Evolutionary conservation across 2,797 vertebrate species (phyloP).

Genomic region (Botia almorhae): DNA sequence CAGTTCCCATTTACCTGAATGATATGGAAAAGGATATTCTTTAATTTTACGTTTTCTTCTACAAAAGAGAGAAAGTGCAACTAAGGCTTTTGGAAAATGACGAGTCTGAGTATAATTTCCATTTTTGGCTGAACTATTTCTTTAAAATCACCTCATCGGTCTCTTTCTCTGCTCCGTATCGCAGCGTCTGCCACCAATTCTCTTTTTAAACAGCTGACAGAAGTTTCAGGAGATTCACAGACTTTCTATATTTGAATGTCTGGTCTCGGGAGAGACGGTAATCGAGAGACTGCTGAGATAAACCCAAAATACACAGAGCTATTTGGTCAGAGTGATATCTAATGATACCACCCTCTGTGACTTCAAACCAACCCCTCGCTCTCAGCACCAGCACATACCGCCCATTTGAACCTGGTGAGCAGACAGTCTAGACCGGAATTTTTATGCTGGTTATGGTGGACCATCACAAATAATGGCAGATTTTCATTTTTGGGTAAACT

Average conservation of each 20-base stretch:
- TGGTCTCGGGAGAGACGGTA: not conserved
- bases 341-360: constrained; percentile 7
- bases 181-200: not conserved
- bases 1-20: not conserved
- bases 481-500: not conserved
- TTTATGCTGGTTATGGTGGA: not conserved
- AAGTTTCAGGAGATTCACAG: constrained; percentile 14
- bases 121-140: not conserved
- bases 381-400: not conserved
- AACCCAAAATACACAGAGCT: constrained; percentile 22
- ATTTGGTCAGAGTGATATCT: constrained; percentile 33
- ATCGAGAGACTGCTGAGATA: constrained; percentile 12
- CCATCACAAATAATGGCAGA: not conserved
- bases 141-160: constrained; percentile 19
- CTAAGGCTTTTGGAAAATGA: not conserved
- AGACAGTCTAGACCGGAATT: not conserved
- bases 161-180: constrained; percentile 10
- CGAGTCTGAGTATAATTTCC: not conserved
- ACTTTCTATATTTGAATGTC: constrained; percentile 16
- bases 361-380: not conserved
- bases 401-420: not conserved
- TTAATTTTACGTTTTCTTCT: not conserved
- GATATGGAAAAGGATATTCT: not conserved
- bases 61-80: not conserved
- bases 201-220: constrained; percentile 20